Conservation (phyloP, 2,888 invertebrate species). For the Spilarctia lutea region DNA sequence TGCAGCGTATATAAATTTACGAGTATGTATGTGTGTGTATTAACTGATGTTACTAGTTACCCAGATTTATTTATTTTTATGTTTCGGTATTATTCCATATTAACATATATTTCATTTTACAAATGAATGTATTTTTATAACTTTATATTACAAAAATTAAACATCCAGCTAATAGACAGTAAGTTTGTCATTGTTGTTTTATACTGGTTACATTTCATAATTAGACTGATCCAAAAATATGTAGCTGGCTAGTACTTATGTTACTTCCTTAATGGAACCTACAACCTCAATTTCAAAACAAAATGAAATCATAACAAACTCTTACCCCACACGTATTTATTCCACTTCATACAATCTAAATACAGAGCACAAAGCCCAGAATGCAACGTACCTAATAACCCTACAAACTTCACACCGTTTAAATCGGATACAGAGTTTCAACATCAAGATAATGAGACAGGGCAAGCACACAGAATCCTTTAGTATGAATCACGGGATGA, state of each 20-base stretch:
- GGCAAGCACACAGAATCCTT: constrained; percentile 31
- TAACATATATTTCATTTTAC: too few species aligned
- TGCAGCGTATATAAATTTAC: too few species aligned
- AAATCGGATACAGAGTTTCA: constrained; percentile 22
- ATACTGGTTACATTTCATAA: background rate
- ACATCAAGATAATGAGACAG: constrained; percentile 27
- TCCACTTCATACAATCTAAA: constrained; percentile 3
- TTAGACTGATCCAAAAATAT: background rate
- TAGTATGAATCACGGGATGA: constrained; percentile 33
- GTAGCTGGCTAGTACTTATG: background rate
- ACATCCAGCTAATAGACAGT: too few species aligned
- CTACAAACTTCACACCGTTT: constrained; percentile 13
- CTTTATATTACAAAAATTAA: too few species aligned
- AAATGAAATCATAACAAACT: background rate
- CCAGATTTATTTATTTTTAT: too few species aligned
- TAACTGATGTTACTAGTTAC: too few species aligned
- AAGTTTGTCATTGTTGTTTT: too few species aligned
- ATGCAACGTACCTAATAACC: constrained; percentile 19
- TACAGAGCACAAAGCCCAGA: constrained; percentile 6
- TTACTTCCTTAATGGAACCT: background rate
- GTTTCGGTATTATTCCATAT: too few species aligned
- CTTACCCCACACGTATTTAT: background rate
- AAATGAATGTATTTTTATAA: too few species aligned
- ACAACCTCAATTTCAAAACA: background rate
- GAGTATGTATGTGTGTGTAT: too few species aligned